Evolutionary conservation across 2,888 invertebrate species (phyloP).

Genomic region (Myathropa florea): DNA sequence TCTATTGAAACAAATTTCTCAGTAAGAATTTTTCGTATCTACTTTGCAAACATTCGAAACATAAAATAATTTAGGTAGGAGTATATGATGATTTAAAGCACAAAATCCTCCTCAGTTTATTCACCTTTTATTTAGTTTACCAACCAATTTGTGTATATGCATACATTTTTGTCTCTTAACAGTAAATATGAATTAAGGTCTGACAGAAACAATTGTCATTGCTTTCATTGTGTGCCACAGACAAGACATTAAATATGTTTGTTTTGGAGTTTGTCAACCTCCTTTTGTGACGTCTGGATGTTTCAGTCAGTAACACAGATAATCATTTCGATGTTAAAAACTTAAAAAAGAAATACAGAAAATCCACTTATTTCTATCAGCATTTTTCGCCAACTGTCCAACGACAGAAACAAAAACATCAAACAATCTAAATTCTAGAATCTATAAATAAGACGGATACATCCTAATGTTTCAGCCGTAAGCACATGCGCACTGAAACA

Average conservation of each 20-base stretch:
- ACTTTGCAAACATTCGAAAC: neutral
- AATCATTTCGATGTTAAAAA: neutral
- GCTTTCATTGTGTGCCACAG: neutral
- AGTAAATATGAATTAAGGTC: neutral
- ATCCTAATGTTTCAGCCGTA: slow-evolving; percentile 45
- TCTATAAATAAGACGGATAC: slow-evolving; percentile 53
- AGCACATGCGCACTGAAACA: slow-evolving; percentile 50
- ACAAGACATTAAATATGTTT: neutral
- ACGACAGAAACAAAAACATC: slow-evolving; percentile 12
- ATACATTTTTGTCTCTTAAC: neutral
- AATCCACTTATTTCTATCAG: neutral
- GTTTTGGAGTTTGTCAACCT: slow-evolving; percentile 38
- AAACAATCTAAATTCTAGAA: slow-evolving; percentile 21
- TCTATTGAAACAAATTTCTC: no score
- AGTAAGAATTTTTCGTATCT: no score
- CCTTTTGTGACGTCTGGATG: slow-evolving; percentile 7
- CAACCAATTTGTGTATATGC: neutral
- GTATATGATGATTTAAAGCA: neutral
- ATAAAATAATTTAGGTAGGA: neutral
- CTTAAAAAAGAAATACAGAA: neutral
- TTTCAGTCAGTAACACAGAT: neutral
- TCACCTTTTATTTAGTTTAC: neutral
- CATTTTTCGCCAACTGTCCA: neutral
- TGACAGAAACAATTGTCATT: neutral
- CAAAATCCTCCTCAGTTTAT: neutral